These are phyloP conservation scores for Malurus melanocephalus DNA, from an alignment of 2,113 vertebrate species.

Conservation along the genomic window DNA sequence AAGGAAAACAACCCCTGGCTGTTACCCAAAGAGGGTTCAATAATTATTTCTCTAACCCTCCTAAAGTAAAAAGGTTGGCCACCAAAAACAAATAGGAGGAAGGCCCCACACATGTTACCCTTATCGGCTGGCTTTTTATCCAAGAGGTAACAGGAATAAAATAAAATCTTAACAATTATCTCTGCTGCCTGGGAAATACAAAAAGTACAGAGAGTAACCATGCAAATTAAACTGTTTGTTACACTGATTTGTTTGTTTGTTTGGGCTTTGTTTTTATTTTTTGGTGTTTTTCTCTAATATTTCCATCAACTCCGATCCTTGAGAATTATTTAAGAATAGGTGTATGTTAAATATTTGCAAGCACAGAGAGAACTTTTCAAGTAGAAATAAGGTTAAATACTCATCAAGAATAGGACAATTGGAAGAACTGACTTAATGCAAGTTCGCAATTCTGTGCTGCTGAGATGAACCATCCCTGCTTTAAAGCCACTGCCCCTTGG, in stretches of 20 bases:
- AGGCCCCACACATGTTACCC: not conserved
- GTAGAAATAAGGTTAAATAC: not conserved
- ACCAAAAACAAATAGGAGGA: conserved; percentile 38
- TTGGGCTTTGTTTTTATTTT: too few relatives aligned
- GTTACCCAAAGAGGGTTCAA: conserved; percentile 35
- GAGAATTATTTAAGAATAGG: not conserved
- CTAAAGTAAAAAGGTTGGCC: conserved; percentile 30
- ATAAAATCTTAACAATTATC: not conserved
- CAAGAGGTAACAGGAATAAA: not conserved
- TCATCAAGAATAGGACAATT: not conserved
- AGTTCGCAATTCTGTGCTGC: not conserved
- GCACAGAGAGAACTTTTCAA: not conserved
- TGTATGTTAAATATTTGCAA: not conserved
- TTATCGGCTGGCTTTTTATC: not conserved
- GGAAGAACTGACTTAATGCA: not conserved
- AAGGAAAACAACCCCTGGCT: conserved; percentile 50
- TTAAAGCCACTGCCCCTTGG: rapidly evolving
- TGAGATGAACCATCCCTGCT: not conserved
- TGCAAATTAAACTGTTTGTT: not conserved
- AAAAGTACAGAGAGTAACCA: not conserved
- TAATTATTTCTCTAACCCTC: conserved; percentile 57
- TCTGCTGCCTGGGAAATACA: not conserved
- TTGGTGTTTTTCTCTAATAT: not conserved
- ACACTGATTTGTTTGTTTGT: not conserved
- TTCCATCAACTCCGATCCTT: not conserved